A percentile compares a stretch with the other conserved stretches of the same genome.
phyloP scores from a whole-genome alignment of 2,888 invertebrate genomes.

The Oscheius sp. region DNA sequence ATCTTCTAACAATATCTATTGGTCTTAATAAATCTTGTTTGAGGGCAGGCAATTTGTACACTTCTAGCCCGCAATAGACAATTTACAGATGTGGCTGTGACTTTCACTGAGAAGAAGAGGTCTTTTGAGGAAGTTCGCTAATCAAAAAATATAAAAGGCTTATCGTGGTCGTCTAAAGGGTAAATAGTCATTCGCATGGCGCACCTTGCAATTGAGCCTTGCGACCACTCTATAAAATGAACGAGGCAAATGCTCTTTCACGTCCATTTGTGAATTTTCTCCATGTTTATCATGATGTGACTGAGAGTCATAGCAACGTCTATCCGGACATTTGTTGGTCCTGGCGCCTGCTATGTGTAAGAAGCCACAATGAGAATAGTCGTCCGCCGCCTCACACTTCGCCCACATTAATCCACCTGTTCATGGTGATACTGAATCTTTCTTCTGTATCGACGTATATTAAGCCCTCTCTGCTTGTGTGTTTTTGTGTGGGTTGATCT shows the following conservation, averaged over 20 bases:
- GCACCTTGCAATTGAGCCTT: constrained; percentile 25
- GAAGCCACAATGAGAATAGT: constrained; percentile 27
- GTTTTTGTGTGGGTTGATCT: constrained; percentile 10
- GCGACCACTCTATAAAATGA: constrained; percentile 21
- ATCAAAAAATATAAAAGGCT: no score
- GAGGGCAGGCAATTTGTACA: no score
- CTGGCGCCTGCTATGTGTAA: constrained; percentile 23
- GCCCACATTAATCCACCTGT: constrained; percentile 16
- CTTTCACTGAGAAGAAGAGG: background rate
- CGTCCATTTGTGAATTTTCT: no score
- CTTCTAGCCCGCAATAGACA: no score
- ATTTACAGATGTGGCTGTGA: no score
- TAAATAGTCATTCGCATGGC: constrained; percentile 8
- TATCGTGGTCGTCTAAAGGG: background rate
- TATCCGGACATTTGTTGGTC: constrained; percentile 25
- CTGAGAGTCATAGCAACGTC: background rate
- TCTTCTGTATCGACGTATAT: no score
- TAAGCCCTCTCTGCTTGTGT: no score
- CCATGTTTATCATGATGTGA: constrained; percentile 6
- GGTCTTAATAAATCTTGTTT: no score
- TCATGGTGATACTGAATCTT: no score
- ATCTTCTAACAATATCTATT: no score
- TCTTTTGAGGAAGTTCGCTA: background rate
- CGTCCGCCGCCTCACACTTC: constrained; percentile 20
- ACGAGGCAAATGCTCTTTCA: constrained; percentile 12